Evolutionary conservation across 2,113 vertebrate genomes (phyloP), one percentile per base, ranked within the genome.

Genomic region (Melanotaenia duboulayi): DNA sequence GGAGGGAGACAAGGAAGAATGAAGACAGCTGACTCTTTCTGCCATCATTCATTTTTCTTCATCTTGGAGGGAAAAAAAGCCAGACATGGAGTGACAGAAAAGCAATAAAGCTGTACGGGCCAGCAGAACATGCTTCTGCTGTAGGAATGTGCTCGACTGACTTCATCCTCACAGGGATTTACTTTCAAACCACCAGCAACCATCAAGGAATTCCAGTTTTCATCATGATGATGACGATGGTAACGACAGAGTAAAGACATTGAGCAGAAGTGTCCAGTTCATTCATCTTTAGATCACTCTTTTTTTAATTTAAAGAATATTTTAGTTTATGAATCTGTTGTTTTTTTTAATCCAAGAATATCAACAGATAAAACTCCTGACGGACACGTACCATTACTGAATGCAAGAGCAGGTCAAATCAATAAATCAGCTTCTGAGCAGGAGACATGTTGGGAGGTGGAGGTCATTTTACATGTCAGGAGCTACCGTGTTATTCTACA

Each of bases 31-130:
- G 12, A 39, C 69, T 58, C 66, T 24, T 55, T 60, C 0, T 28
- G 71, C 78, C 74, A 87, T 90, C 81, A 76, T 68, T 89, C 87
- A 87, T 73, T 62, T 60, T 69, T 71, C 51, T 75, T 82, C 83
- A 87, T 78, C 81, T 90, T 84, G 85, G 80, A 83, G 89, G 83
- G 65, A 69, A 77, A 60, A 81, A 82, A 69, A 65, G 6, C 4
- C 32, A 48, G 19, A 2, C 71, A 74, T 82, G 63, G 79, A 75
- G 69, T 85, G 84, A 85, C 56, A 65, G 62, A 81, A 64, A 74
- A 78, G 85, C 71, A 81, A 71, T 82, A 87, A 87, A 88, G 79
- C 74, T 65, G 14, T 50, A 70, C 14, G 40, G 13, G 22, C 23
- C 54, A 3, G 37, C 32, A 24, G 40, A 74, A 77, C 82, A 80